phyloP scores from a whole-genome alignment of 2,888 invertebrate genomes.

The Gasteruption jaculator region DNA sequence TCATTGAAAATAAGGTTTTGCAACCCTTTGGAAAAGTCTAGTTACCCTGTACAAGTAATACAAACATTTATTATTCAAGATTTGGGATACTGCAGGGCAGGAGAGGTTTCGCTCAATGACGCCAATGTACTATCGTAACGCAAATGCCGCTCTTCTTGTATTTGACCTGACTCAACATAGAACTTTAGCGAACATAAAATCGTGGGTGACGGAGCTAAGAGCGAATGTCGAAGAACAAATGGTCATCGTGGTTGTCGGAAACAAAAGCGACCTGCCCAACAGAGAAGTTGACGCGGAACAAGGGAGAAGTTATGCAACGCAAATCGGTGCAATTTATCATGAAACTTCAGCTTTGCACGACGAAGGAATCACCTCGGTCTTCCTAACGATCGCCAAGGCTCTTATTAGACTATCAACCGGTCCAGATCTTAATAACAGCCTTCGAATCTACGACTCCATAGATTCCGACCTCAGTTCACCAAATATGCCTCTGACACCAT shows the following conservation, averaged over 20 bases:
- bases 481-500: conserved; percentile 39
- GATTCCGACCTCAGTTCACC: conserved; percentile 46
- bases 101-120: conserved; percentile 88
- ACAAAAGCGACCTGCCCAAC: conserved; percentile 74
- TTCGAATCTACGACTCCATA: conserved; percentile 61
- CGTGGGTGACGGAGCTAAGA: conserved; percentile 79
- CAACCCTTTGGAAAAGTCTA: too few relatives aligned
- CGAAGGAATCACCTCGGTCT: conserved; percentile 73
- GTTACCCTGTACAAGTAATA: too few relatives aligned
- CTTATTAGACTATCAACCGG: conserved; percentile 56
- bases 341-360: conserved; percentile 80
- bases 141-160: conserved; percentile 83
- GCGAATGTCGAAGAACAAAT: conserved; percentile 76
- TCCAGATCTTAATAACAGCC: too few relatives aligned
- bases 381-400: conserved; percentile 63
- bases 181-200: conserved; percentile 75
- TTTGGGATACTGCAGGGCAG: conserved; percentile 89
- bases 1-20: too few relatives aligned
- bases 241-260: conserved; percentile 78
- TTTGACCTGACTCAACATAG: conserved; percentile 77
- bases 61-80: too few relatives aligned
- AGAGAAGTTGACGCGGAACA: conserved; percentile 66
- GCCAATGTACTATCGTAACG: conserved; percentile 91
- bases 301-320: conserved; percentile 70
- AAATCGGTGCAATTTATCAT: conserved; percentile 78